Conservation (phyloP, 2,888 invertebrate genomes). For the Apamea monoglypha region DNA sequence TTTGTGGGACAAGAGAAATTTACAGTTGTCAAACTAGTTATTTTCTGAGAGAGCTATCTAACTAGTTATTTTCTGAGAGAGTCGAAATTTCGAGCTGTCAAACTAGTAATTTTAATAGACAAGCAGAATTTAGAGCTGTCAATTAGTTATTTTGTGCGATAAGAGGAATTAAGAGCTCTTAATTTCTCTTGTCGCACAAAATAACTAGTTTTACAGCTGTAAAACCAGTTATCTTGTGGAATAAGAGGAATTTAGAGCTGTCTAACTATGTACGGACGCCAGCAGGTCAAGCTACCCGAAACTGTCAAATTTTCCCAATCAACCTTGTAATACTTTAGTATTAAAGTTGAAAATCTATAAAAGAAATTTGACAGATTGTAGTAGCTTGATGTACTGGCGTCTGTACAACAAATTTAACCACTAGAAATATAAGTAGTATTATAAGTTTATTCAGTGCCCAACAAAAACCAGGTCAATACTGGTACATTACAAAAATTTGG, state of each 20-base stretch:
- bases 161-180: background rate
- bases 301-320: no score
- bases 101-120: background rate
- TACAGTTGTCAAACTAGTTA: background rate
- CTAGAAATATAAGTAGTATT: background rate
- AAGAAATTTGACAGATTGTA: no score
- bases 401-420: background rate
- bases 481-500: background rate
- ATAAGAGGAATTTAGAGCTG: background rate
- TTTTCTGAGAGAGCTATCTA: background rate
- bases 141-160: background rate
- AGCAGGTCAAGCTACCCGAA: no score
- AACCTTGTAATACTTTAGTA: no score
- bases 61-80: background rate
- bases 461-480: background rate
- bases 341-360: no score
- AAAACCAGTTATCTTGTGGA: background rate
- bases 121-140: background rate
- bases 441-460: background rate
- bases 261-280: background rate
- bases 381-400: no score
- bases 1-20: background rate
- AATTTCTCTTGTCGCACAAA: no score
- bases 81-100: background rate
- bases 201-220: no score